Evolutionary conservation across 2,888 invertebrate genomes (phyloP).

Genomic region (Nephrocerus scutellatus): DNA sequence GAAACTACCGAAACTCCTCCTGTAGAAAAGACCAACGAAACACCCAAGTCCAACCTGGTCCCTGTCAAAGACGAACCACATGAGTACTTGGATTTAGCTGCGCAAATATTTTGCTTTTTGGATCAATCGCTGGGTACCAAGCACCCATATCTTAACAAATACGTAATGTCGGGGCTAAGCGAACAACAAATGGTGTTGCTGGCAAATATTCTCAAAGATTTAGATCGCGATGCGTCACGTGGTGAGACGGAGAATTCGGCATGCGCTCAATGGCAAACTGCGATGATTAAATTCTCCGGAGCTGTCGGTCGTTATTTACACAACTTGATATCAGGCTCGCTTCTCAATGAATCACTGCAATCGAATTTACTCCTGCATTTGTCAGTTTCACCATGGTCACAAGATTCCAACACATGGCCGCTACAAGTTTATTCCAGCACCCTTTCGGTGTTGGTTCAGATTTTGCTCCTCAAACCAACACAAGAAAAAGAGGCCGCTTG

Average conservation of each 20-base stretch:
- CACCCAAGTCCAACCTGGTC: constrained; percentile 53
- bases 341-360: constrained; percentile 61
- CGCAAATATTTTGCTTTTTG: constrained; percentile 79
- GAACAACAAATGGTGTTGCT: constrained; percentile 86
- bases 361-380: constrained; percentile 65
- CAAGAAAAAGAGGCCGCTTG: constrained; percentile 85
- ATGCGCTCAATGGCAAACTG: constrained; percentile 44
- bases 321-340: constrained; percentile 66
- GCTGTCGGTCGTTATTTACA: constrained; percentile 49
- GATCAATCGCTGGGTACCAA: constrained; percentile 64
- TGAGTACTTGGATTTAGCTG: constrained; percentile 81
- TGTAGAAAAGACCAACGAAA: constrained; percentile 51
- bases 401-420: constrained; percentile 65
- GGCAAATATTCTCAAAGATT: constrained; percentile 80
- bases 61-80: constrained; percentile 74
- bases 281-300: constrained; percentile 46
- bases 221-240: constrained; percentile 81
- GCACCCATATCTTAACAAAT: constrained; percentile 54
- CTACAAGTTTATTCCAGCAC: constrained; percentile 72
- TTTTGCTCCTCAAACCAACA: constrained; percentile 70
- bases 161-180: constrained; percentile 61
- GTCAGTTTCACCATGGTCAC: constrained; percentile 66
- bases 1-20: constrained; percentile 51
- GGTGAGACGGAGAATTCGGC: constrained; percentile 59
- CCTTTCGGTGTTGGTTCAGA: constrained; percentile 75